Evolutionary conservation across 2,797 vertebrate species (phyloP).

Genomic region (Alca torda): DNA sequence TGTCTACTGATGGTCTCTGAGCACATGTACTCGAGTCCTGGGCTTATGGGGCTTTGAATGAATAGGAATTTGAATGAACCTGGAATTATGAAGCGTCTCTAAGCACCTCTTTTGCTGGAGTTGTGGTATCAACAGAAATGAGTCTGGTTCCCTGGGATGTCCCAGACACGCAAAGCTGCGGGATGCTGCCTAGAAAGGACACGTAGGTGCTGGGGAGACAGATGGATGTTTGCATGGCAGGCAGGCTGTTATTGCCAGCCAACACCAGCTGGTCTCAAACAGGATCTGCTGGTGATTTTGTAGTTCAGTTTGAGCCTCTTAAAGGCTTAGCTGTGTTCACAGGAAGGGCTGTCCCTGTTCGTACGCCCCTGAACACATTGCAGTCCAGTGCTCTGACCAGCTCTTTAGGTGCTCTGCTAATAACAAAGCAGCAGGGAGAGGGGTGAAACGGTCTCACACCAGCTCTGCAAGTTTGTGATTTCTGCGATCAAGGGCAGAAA

Average conservation of each 20-base stretch:
- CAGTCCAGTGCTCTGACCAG: not conserved
- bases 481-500: not conserved
- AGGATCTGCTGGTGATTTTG: not conserved
- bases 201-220: not conserved
- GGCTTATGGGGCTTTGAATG: not conserved
- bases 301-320: not conserved
- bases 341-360: not conserved
- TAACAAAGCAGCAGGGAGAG: not conserved
- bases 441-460: not conserved
- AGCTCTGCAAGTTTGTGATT: not conserved
- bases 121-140: not conserved
- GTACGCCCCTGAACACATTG: not conserved
- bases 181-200: not conserved
- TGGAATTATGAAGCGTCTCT: not conserved
- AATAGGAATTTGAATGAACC: not conserved
- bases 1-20: not conserved
- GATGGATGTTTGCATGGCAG: not conserved
- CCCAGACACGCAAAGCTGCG: not conserved
- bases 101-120: not conserved
- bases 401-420: not conserved
- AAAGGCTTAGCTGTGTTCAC: not conserved
- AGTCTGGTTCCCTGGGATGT: not conserved
- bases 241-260: not conserved
- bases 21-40: rapidly evolving
- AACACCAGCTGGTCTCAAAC: not conserved